phyloP scores from a whole-genome alignment of 2,888 invertebrate genomes.

The Rhaphigaster nebulosa region DNA sequence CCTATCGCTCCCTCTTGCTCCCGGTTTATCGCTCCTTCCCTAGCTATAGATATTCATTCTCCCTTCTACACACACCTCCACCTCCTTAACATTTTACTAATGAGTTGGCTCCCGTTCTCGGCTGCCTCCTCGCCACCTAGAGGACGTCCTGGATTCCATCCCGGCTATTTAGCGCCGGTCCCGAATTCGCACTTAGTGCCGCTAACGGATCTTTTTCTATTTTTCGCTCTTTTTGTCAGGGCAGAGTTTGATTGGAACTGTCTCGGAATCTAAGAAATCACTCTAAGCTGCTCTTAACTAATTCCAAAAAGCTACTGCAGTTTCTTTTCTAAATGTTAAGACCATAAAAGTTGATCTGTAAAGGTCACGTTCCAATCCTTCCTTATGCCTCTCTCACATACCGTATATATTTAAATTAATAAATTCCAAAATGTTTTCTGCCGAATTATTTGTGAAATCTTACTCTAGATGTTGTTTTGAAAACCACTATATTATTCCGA shows the following conservation, averaged over 20 bases:
- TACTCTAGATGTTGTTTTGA: too few species aligned
- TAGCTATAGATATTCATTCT: not conserved
- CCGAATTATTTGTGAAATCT: too few species aligned
- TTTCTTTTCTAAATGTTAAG: constrained; percentile 32
- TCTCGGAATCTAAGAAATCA: not conserved
- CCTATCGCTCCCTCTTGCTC: not conserved
- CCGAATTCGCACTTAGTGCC: constrained; percentile 2
- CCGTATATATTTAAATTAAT: not conserved
- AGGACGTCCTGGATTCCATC: not conserved
- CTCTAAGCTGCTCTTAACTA: not conserved
- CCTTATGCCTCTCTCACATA: not conserved
- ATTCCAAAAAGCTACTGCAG: constrained; percentile 2
- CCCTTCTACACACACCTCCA: not conserved
- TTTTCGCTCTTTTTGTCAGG: not conserved
- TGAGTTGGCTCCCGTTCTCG: constrained; percentile 43
- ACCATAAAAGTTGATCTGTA: not conserved
- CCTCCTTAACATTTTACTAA: constrained; percentile 42
- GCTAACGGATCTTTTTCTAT: not conserved
- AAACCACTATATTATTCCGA: too few species aligned
- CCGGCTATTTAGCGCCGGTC: not conserved
- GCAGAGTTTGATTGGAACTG: not conserved
- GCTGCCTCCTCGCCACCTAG: not conserved
- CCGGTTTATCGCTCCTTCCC: not conserved
- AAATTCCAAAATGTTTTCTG: not conserved
- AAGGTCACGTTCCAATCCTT: not conserved